A percentile compares a stretch with the other conserved stretches of the same genome.
These are phyloP conservation scores for human DNA, from an alignment of 2,113 vertebrate species.

Conservation along the genomic window DNA sequence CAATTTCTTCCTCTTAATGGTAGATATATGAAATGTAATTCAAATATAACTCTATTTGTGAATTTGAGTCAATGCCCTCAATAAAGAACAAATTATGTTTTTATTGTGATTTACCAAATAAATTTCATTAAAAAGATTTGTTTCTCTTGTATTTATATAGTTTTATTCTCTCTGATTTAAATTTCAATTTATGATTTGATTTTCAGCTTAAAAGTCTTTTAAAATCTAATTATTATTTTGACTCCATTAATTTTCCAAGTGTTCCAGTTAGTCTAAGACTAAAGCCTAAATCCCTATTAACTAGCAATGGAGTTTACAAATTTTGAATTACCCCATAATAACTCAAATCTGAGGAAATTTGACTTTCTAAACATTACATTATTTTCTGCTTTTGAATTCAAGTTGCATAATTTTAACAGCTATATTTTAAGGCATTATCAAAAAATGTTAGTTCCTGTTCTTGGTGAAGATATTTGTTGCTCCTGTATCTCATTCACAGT, in stretches of 20 bases:
- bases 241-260: slow-evolving; percentile 41
- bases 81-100: slow-evolving; percentile 37
- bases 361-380: slow-evolving; percentile 10
- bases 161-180: slow-evolving; percentile 65
- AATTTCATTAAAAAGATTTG: slow-evolving; percentile 16
- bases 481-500: background rate
- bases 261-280: slow-evolving; percentile 64
- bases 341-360: slow-evolving; percentile 38
- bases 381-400: slow-evolving; percentile 31
- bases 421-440: background rate
- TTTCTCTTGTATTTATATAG: slow-evolving; percentile 42
- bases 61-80: slow-evolving; percentile 4
- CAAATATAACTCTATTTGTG: slow-evolving; percentile 30
- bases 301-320: slow-evolving; percentile 40
- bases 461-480: background rate
- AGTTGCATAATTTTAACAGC: background rate
- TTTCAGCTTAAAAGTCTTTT: slow-evolving; percentile 55
- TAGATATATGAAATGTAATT: slow-evolving; percentile 19
- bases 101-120: slow-evolving; percentile 35
- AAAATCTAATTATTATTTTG: slow-evolving; percentile 66
- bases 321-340: slow-evolving; percentile 47
- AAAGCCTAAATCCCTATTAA: slow-evolving; percentile 59
- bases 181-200: slow-evolving; percentile 50
- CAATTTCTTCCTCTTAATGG: background rate
- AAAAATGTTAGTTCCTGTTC: background rate